Conservation (phyloP, 2,888 invertebrate genomes). For the Barypeithes pellucidus region DNA sequence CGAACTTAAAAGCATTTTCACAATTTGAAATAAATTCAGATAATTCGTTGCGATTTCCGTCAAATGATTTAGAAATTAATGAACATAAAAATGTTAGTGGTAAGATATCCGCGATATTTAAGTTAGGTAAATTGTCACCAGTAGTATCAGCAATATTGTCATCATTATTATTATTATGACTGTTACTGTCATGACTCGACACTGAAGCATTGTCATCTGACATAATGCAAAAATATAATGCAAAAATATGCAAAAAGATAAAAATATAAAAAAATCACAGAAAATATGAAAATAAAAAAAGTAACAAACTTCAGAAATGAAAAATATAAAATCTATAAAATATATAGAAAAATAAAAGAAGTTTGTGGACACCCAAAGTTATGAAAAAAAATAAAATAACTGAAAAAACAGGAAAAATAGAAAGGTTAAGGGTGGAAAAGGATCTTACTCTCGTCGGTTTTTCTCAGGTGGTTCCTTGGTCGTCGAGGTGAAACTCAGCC, state of each 20-base stretch:
- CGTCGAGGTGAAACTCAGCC: background rate
- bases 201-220: too few relatives aligned
- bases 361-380: background rate
- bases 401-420: too few relatives aligned
- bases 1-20: slow-evolving; percentile 32
- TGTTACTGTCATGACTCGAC: too few relatives aligned
- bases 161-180: background rate
- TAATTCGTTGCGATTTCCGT: slow-evolving; percentile 31
- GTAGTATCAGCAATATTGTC: background rate
- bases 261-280: too few relatives aligned
- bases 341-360: background rate
- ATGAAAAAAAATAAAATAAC: background rate
- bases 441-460: background rate
- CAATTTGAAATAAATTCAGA: slow-evolving; percentile 33
- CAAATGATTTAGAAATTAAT: slow-evolving; percentile 29
- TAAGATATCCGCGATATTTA: background rate
- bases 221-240: too few relatives aligned
- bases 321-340: too few relatives aligned
- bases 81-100: slow-evolving; percentile 22
- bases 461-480: background rate
- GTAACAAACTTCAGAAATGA: background rate
- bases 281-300: too few relatives aligned
- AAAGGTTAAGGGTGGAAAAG: background rate
- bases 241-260: too few relatives aligned
- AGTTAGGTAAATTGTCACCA: too few relatives aligned